Evolutionary conservation across 2,113 vertebrate genomes (phyloP).

Genomic region (Caloenas nicobarica): DNA sequence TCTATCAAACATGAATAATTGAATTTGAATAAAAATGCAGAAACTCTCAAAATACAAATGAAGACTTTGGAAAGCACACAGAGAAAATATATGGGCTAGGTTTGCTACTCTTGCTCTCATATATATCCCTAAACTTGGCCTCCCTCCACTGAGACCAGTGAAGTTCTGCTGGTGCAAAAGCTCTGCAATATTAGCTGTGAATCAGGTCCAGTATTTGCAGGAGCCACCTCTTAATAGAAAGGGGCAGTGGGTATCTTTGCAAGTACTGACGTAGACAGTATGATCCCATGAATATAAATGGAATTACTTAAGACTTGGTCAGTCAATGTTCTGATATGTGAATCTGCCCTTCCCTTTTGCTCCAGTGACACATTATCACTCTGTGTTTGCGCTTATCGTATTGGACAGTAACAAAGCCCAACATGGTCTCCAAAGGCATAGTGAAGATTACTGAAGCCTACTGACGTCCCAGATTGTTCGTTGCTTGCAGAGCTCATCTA

Average conservation of each 20-base stretch:
- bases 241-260: background rate
- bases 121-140: background rate
- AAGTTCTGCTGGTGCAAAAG: background rate
- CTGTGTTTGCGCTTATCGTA: background rate
- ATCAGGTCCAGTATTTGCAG: background rate
- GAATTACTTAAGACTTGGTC: background rate
- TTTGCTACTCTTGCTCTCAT: background rate
- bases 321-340: background rate
- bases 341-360: background rate
- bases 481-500: background rate
- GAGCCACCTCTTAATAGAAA: background rate
- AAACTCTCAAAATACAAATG: background rate
- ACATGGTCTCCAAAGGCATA: background rate
- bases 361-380: background rate
- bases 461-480: background rate
- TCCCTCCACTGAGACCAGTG: background rate
- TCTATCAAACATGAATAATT: constrained; percentile 36
- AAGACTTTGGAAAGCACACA: background rate
- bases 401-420: background rate
- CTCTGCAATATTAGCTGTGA: background rate
- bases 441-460: background rate
- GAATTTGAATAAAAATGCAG: constrained; percentile 21
- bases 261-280: background rate
- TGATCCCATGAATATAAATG: background rate
- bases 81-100: background rate